Conservation (phyloP, 2,888 invertebrate genomes). For the Oegoconia quadripuncta region DNA sequence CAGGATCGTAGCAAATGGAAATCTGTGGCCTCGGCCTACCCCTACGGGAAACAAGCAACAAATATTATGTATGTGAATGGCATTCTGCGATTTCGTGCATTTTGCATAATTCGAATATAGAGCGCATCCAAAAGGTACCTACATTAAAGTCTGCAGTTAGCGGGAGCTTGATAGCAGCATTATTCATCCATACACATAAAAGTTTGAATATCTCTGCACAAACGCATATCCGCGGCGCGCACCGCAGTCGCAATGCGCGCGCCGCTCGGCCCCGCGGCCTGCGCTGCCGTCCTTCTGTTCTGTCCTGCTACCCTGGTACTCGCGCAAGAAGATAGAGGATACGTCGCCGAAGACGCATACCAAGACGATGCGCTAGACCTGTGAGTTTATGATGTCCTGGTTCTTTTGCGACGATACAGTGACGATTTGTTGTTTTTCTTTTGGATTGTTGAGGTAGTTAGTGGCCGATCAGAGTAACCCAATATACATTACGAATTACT, state of each 20-base stretch:
- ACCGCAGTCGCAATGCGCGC: conserved; percentile 72
- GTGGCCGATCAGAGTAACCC: too few relatives aligned
- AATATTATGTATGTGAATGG: too few relatives aligned
- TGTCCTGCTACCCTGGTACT: conserved; percentile 56
- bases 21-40: too few relatives aligned
- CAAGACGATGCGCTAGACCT: conserved; percentile 64
- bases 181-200: background rate
- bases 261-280: conserved; percentile 56
- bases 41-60: too few relatives aligned
- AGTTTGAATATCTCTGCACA: conserved; percentile 24
- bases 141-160: too few relatives aligned
- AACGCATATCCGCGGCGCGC: conserved; percentile 56
- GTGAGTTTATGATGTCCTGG: conserved; percentile 47
- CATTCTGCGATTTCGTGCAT: too few relatives aligned
- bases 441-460: background rate
- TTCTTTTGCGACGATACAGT: conserved; percentile 9
- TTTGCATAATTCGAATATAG: too few relatives aligned
- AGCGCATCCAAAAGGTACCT: too few relatives aligned
- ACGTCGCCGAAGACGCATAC: conserved; percentile 55
- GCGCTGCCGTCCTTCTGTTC: conserved; percentile 47
- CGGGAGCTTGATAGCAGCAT: too few relatives aligned
- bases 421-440: background rate
- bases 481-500: too few relatives aligned
- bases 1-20: too few relatives aligned
- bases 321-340: conserved; percentile 45